Evolutionary conservation across 2,797 vertebrate species (phyloP), one percentile per base, ranked within the genome.

Genomic region (Centropyge bicolor): DNA sequence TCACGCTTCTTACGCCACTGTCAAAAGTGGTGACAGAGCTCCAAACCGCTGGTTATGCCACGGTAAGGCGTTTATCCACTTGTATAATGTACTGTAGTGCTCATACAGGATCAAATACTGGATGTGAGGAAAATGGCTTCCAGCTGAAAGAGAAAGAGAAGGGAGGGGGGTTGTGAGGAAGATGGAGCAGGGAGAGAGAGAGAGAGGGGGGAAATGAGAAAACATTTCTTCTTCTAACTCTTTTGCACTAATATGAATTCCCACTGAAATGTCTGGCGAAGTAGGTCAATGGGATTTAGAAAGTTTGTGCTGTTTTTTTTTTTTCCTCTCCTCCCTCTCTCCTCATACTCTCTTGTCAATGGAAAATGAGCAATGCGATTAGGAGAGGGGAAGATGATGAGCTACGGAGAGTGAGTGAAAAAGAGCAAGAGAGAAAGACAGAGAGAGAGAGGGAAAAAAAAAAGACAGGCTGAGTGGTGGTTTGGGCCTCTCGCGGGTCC

Each of bases 241-340:
- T 93, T 94, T 94, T 87, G 82, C 86, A 87, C 87, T 93, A 93
- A 93, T 92, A 90, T 92, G 92, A 94, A 94, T 94, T 93, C 93
- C 92, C 91, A 90, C 85, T 76, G 86, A 94, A 95, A 95, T 91
- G 90, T 95, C 92, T 92, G 82, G 84, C 72, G 81, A 95, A 95
- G 94, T 94, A 94, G 94, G 94, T 95, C 94, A 94, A 92, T 91
- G 88, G 92, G 93, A 94, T 95, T 95, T 94, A 93, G 86, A 91
- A 92, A 93, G 91, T 93, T 93, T 93, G 88, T 88, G 83, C 82
- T 86, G 78, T 89, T 80, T 91, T 86, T 88, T 84, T n/a, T 14
- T 43, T 0, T 1, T 3, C 12, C 51, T 10, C 12, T 24, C 16
- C 71, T 45, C 45, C 31, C 61, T 60, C 72, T 66, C 77, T 70